A percentile compares a stretch with the other conserved stretches of the same genome.
Conservation (phyloP, 2,797 vertebrate species). For the Iguana delicatissima region DNA sequence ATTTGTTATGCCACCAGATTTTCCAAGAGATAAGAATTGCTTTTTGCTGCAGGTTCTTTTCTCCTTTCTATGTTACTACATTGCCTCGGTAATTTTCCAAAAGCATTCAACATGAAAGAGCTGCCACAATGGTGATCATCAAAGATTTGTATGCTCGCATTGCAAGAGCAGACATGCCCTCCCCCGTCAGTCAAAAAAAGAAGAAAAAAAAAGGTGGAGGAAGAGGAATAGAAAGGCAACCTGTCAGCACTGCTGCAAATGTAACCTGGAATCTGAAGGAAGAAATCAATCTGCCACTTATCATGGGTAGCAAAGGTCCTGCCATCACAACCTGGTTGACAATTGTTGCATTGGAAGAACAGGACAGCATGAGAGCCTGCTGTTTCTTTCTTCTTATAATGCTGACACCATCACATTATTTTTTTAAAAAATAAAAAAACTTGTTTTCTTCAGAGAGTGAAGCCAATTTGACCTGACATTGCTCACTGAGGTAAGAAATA, state of each 20-base stretch:
- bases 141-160: rapidly evolving
- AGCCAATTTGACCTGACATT: background rate
- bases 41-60: background rate
- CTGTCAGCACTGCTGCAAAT: conserved; percentile 44
- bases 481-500: background rate
- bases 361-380: conserved; percentile 17
- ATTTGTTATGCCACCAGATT: background rate
- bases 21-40: background rate
- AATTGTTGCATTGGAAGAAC: conserved; percentile 25
- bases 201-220: background rate
- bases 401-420: rapidly evolving
- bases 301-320: conserved; percentile 42
- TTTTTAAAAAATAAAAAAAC: background rate
- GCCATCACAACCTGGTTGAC: conserved; percentile 42
- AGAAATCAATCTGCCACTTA: conserved; percentile 51
- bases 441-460: conserved; percentile 7
- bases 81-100: background rate
- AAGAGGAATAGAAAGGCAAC: background rate
- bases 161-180: background rate
- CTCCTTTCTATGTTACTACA: background rate
- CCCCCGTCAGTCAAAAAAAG: background rate
- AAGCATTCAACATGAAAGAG: background rate
- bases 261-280: conserved; percentile 61
- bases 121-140: background rate
- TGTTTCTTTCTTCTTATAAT: conserved; percentile 20